Base-by-base conservation (phyloP, 2,888 invertebrate genomes). In the Disparrhopalites patrizii region DNA sequence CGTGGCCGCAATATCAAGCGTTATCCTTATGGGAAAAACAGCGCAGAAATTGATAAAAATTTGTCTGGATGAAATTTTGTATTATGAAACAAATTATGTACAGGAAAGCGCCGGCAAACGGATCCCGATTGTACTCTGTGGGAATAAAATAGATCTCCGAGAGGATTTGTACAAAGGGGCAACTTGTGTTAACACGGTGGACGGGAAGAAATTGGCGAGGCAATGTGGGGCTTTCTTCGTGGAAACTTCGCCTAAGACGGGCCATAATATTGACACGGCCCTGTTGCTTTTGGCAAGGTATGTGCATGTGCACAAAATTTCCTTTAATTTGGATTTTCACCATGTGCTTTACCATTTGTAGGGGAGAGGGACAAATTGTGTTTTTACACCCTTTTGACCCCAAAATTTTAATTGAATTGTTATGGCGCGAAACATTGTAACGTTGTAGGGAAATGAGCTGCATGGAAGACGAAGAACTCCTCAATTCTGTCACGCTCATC, bases 61-160 rank as follows among this genome's bases (percentile, higher is more conserved):
- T n/a, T n/a, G n/a, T n/a, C n/a, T n/a, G n/a, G n/a, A n/a, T n/a
- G n/a, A n/a, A n/a, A n/a, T n/a, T n/a, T n/a, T n/a, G n/a, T n/a
- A n/a, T n/a, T n/a, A n/a, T n/a, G n/a, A n/a, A n/a, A n/a, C n/a
- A n/a, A 15, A 10, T 36, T 47, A 18, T 65, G 72, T 76, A 15
- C 74, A 84, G 83, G 84, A 83, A 70, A 81, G 81, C 1, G 80
- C 82, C 3, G 79, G 80, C 66, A 81, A 82, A 70, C 78, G 79
- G 63, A 79, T 84, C 60, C 84, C 85, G 0, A 80, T 85, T 33
- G 81, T 85, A 77, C 76, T 85, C n/a, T 82, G 83, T 66, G 84
- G 80, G 20, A 85, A 85, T 76, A 85, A 85, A 77, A 80, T 80
- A 4, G 85, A 85, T 76, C 75, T 84, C 64, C 76, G 85, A 66